phyloP scores from a whole-genome alignment of 2,888 invertebrate species.

The Cheilosia variabilis region DNA sequence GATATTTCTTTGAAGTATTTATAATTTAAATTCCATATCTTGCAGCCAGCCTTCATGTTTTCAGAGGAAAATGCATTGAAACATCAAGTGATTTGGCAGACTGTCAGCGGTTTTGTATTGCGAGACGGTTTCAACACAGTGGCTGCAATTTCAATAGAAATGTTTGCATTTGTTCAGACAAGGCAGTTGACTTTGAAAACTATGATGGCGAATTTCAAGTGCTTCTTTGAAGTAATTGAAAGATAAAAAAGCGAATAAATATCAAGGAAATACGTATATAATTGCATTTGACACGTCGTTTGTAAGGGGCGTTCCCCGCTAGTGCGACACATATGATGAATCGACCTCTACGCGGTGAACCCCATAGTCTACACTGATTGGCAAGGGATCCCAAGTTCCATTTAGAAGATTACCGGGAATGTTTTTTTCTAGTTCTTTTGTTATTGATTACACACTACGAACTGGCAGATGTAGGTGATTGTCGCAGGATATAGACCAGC shows the following conservation, averaged over 20 bases:
- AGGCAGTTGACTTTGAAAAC: constrained; percentile 31
- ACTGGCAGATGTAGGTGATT: no score
- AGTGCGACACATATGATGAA: no score
- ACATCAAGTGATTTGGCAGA: constrained; percentile 13
- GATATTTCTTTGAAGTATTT: neutral
- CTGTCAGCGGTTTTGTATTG: constrained; percentile 40
- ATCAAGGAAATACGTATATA: neutral
- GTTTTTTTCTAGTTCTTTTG: no score
- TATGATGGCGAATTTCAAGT: constrained; percentile 25
- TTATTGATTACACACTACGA: no score
- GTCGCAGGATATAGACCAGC: no score
- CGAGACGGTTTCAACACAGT: constrained; percentile 10
- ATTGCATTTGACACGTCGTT: neutral
- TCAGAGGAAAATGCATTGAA: constrained; percentile 7
- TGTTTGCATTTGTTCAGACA: constrained; percentile 51
- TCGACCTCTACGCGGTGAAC: no score
- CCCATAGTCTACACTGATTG: no score
- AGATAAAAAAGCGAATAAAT: neutral
- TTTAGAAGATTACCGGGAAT: no score
- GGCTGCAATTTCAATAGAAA: constrained; percentile 40
- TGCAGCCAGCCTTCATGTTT: constrained; percentile 43
- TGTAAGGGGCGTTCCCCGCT: neutral
- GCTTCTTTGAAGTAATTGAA: neutral
- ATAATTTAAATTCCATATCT: neutral
- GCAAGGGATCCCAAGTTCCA: no score